phyloP scores from a whole-genome alignment of 2,797 vertebrate species.

The Lepilemur septentrionalis region DNA sequence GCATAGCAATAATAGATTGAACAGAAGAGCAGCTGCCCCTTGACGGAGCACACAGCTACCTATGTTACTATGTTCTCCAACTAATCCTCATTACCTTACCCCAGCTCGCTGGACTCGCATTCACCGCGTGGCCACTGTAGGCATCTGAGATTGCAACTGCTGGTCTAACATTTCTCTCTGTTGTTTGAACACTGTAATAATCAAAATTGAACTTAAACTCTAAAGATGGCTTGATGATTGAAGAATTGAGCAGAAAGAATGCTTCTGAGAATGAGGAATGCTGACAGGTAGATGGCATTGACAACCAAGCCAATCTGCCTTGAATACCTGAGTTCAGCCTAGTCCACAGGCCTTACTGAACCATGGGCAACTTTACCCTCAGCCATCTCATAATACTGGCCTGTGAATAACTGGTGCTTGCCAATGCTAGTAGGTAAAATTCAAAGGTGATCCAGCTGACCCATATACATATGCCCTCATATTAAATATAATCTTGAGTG shows the following conservation, averaged over 20 bases:
- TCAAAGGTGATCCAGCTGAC: background rate
- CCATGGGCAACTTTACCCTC: background rate
- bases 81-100: background rate
- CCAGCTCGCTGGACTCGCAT: background rate
- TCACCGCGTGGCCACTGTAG: background rate
- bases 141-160: background rate
- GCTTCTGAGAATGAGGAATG: background rate
- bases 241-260: background rate
- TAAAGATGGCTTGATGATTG: background rate
- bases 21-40: background rate
- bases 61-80: fast-evolving
- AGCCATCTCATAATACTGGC: background rate
- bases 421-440: background rate
- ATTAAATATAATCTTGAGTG: background rate
- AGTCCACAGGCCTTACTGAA: background rate
- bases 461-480: background rate
- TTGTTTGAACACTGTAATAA: background rate
- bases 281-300: background rate
- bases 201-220: background rate
- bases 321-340: background rate
- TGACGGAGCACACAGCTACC: fast-evolving
- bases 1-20: background rate
- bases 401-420: background rate
- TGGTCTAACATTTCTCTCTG: background rate
- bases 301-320: background rate